phyloP scores from a whole-genome alignment of 2,888 invertebrate species.

The Cheilosia soror region DNA sequence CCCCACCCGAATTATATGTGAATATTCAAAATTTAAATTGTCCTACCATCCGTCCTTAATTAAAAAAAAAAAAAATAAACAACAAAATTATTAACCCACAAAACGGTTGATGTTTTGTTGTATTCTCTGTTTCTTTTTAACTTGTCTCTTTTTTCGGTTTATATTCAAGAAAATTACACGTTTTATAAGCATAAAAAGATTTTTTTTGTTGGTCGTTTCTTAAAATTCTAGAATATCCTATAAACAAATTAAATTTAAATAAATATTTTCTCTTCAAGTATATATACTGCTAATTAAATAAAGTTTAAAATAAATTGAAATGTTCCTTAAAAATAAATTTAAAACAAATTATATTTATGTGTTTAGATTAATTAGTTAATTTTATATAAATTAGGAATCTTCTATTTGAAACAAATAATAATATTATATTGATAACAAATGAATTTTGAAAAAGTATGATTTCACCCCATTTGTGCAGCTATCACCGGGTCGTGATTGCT shows the following conservation, averaged over 20 bases:
- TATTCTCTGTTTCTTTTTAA: constrained; percentile 1
- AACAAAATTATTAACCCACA: background rate
- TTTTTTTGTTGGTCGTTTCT: constrained; percentile 9
- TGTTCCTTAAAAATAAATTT: background rate
- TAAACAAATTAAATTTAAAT: constrained; percentile 16
- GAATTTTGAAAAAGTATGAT: constrained; percentile 59
- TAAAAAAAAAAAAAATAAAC: background rate
- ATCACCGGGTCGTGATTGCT: constrained; percentile 92
- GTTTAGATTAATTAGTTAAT: constrained; percentile 46
- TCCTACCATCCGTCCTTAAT: constrained; percentile 9
- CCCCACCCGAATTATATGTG: constrained; percentile 33
- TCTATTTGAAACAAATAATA: constrained; percentile 8
- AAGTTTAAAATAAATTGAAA: constrained; percentile 54
- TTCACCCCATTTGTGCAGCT: constrained; percentile 85
- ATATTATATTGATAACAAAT: constrained; percentile 13
- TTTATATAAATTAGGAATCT: constrained; percentile 59
- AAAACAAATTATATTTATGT: constrained; percentile 4
- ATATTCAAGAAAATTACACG: constrained; percentile 53
- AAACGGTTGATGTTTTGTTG: constrained; percentile 3
- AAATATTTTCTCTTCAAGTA: constrained; percentile 37
- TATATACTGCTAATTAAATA: constrained; percentile 41
- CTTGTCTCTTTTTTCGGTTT: constrained; percentile 30
- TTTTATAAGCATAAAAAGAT: constrained; percentile 41
- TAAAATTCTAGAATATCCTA: constrained; percentile 10
- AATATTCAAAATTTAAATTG: constrained; percentile 55